Conservation (phyloP, 2,113 vertebrate species). For the Ameiurus melas region DNA sequence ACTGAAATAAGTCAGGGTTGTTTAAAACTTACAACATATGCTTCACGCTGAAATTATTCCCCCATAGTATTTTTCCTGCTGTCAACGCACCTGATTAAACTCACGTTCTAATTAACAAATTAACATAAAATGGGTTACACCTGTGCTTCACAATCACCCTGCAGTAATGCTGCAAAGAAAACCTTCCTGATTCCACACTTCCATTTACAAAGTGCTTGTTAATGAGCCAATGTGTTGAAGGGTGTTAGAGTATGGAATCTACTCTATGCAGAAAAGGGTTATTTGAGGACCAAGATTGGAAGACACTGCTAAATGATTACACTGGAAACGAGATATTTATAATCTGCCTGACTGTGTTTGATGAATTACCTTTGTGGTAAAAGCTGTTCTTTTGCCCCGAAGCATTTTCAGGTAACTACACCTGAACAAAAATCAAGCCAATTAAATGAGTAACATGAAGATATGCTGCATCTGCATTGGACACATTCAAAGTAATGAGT, state of each 20-base stretch:
- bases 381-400: not conserved
- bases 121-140: not conserved
- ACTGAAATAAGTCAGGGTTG: not conserved
- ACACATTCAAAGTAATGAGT: not conserved
- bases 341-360: not conserved
- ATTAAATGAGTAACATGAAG: slow-evolving; percentile 11
- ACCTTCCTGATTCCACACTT: too few species aligned
- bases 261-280: not conserved
- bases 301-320: not conserved
- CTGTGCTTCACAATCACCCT: not conserved
- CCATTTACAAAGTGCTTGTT: not conserved
- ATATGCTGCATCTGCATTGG: not conserved
- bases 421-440: not conserved
- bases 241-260: not conserved
- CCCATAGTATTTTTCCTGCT: not conserved
- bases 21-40: not conserved
- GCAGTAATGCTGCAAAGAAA: slow-evolving; percentile 1
- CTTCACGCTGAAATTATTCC: not conserved
- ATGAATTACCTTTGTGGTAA: not conserved
- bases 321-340: slow-evolving; percentile 12
- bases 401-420: not conserved
- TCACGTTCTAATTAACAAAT: slow-evolving; percentile 2
- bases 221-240: not conserved
- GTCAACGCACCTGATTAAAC: slow-evolving; percentile 1
- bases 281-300: not conserved